Percentiles rank a stretch among this genome's conserved stretches.
phyloP scores from a whole-genome alignment of 2,797 vertebrate genomes.

The Enteromius afrohamiltoni region DNA sequence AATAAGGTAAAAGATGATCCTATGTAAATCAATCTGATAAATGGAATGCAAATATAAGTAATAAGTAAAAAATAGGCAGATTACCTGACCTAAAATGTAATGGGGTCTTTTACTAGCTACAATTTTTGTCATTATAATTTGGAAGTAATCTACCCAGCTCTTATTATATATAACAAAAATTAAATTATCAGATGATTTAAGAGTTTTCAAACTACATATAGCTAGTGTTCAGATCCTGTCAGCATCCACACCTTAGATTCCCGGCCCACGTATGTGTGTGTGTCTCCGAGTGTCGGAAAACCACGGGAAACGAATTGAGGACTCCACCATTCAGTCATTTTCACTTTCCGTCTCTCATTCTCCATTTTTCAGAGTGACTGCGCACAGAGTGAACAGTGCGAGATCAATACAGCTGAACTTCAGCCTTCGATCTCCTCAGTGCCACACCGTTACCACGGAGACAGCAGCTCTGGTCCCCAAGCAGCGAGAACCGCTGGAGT shows the following conservation, averaged over 20 bases:
- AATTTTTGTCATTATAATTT: background rate
- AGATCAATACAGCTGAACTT: slow-evolving; percentile 72
- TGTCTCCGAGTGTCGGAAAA: background rate
- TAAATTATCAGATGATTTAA: background rate
- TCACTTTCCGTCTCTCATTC: slow-evolving; percentile 30
- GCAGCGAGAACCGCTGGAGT: slow-evolving; percentile 13
- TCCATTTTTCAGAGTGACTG: slow-evolving; percentile 46
- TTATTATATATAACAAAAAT: background rate
- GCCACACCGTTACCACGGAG: slow-evolving; percentile 52
- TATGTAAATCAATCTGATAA: background rate
- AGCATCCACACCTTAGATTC: background rate
- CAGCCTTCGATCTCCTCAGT: slow-evolving; percentile 66
- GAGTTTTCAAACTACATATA: background rate
- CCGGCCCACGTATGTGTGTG: background rate
- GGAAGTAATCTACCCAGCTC: background rate
- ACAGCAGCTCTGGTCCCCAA: slow-evolving; percentile 32
- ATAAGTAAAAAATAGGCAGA: background rate
- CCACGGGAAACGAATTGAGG: slow-evolving; percentile 3
- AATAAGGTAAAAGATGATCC: background rate
- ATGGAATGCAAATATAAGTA: background rate
- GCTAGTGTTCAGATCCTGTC: background rate
- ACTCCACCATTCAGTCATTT: slow-evolving; percentile 37
- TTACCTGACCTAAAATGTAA: background rate
- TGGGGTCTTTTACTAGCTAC: background rate
- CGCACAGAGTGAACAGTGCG: slow-evolving; percentile 42